Percentiles rank a stretch among this genome's conserved stretches.
Evolutionary conservation across 2,113 vertebrate species (phyloP).

Genomic region (Cygnus buccinator): DNA sequence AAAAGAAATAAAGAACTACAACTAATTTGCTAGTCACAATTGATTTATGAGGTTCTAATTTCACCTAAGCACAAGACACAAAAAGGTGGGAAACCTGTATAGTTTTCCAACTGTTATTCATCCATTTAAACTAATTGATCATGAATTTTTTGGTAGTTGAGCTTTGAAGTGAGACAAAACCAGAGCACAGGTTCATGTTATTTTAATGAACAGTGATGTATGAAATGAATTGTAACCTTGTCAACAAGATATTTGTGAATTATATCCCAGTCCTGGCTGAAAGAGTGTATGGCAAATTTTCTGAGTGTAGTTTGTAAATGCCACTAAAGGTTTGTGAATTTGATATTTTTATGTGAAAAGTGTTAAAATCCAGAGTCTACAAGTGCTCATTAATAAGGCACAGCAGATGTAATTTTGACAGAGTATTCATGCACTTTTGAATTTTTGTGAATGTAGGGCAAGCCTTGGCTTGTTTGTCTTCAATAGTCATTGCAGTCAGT

Average conservation of each 20-base stretch:
- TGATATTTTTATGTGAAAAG: constrained; percentile 33
- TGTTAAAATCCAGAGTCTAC: not conserved
- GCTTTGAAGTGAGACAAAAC: constrained; percentile 57
- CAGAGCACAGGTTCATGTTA: constrained; percentile 58
- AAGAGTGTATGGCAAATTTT: constrained; percentile 2
- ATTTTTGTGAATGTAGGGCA: not conserved
- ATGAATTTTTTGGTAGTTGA: constrained; percentile 60
- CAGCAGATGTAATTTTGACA: not conserved
- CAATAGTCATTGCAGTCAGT: not conserved
- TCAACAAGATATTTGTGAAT: constrained; percentile 74
- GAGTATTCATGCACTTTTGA: not conserved
- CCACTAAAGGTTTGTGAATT: not conserved
- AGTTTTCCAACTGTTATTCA: constrained; percentile 42
- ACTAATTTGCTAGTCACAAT: not conserved
- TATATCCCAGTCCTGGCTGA: constrained; percentile 51
- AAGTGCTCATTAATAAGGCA: not conserved
- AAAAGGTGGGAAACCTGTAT: constrained; percentile 5
- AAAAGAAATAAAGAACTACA: not conserved
- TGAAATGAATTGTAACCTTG: constrained; percentile 71
- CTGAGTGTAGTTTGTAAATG: constrained; percentile 11
- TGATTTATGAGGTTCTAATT: constrained; percentile 42
- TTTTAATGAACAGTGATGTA: constrained; percentile 76
- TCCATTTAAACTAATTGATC: constrained; percentile 64
- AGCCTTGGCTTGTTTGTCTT: not conserved
- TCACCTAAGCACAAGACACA: not conserved